Conservation (phyloP, 2,888 invertebrate species). For the Mylabris sibirica region DNA sequence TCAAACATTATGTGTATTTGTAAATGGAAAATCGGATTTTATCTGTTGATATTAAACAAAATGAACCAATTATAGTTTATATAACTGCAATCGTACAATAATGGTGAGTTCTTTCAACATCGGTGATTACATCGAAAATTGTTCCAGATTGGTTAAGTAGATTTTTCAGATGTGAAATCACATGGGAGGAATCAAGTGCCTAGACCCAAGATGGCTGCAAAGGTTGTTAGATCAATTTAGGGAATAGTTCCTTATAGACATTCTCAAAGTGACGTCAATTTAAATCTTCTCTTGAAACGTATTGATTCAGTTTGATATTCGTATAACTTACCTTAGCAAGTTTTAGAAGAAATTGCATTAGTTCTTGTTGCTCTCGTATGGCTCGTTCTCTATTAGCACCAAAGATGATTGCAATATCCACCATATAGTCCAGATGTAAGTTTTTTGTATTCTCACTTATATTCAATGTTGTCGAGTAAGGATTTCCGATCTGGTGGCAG, state of each 20-base stretch:
- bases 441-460: constrained; percentile 45
- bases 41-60: no score
- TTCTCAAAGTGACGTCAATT: constrained; percentile 1
- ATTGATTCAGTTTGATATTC: constrained; percentile 4
- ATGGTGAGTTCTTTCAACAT: neutral
- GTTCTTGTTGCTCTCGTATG: constrained; percentile 49
- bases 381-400: constrained; percentile 48
- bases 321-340: constrained; percentile 50
- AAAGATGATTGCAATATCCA: constrained; percentile 51
- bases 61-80: no score
- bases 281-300: neutral
- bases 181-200: constrained; percentile 4
- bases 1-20: no score
- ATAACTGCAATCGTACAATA: neutral
- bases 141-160: constrained; percentile 6
- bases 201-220: constrained; percentile 10
- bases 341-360: constrained; percentile 51
- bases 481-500: constrained; percentile 47
- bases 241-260: neutral
- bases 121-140: neutral
- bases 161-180: constrained; percentile 6
- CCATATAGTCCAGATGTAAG: constrained; percentile 51
- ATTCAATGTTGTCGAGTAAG: constrained; percentile 40
- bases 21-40: no score
- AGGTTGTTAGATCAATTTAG: constrained; percentile 9